phyloP scores from a whole-genome alignment of 2,888 invertebrate species.

The Hyppa rectilinea region DNA sequence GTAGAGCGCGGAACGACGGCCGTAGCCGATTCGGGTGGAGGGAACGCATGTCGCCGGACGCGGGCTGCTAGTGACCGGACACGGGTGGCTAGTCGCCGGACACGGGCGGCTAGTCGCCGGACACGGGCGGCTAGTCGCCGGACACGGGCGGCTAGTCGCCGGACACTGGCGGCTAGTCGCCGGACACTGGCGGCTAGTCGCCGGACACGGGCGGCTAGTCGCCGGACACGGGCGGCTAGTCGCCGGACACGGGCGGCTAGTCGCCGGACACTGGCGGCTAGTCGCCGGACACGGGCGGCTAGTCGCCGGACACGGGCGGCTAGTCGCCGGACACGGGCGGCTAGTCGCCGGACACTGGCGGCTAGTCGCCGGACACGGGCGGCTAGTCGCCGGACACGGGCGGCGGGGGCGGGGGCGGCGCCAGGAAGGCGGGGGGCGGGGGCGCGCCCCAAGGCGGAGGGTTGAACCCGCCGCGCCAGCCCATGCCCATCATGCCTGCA shows the following conservation, averaged over 20 bases:
- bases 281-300: neutral
- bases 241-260: conserved; percentile 56
- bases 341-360: neutral
- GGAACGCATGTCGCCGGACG: neutral
- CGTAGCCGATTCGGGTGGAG: conserved; percentile 4
- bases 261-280: conserved; percentile 80
- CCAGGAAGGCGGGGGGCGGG: conserved; percentile 83
- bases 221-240: neutral
- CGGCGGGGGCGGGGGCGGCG: conserved; percentile 89
- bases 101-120: conserved; percentile 1
- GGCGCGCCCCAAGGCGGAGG: conserved; percentile 85
- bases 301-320: neutral
- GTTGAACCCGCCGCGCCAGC: conserved; percentile 77
- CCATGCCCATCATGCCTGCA: conserved; percentile 81
- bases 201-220: conserved; percentile 5
- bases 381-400: conserved; percentile 77
- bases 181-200: neutral
- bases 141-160: conserved; percentile 68
- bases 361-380: neutral
- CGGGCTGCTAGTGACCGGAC: neutral
- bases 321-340: neutral
- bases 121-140: neutral
- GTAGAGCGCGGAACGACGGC: conserved; percentile 16
- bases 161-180: conserved; percentile 77
- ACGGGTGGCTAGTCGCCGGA: neutral